A percentile compares a stretch with the other conserved stretches of the same genome.
phyloP scores from a whole-genome alignment of 1,140 invertebrate species.

The Phthorimaea operculella region DNA sequence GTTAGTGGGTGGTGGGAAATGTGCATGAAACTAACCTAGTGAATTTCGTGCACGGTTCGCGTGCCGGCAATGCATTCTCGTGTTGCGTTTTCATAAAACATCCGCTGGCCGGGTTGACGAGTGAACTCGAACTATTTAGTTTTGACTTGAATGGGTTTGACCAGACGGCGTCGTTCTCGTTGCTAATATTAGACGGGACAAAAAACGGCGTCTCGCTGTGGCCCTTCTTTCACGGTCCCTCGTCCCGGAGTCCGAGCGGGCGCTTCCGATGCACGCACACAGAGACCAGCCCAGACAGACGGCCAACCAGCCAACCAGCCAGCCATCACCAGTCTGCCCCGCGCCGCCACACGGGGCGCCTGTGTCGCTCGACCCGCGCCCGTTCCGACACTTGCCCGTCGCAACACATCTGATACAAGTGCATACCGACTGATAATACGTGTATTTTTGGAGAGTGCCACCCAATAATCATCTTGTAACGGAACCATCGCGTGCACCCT shows the following conservation, averaged over 20 bases:
- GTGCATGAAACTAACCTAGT: constrained; percentile 2
- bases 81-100: constrained; percentile 1
- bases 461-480: constrained; percentile 36
- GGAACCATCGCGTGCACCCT: constrained; percentile 36
- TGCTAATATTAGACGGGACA: constrained; percentile 60
- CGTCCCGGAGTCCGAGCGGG: constrained; percentile 28
- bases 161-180: constrained; percentile 49
- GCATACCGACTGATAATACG: constrained; percentile 34
- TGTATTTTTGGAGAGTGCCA: constrained; percentile 43
- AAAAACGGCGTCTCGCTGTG: constrained; percentile 51
- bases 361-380: constrained; percentile 19
- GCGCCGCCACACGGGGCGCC: constrained; percentile 32
- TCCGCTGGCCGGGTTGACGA: not conserved
- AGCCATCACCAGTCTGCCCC: constrained; percentile 37
- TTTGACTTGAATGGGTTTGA: constrained; percentile 29
- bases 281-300: not conserved
- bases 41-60: not conserved
- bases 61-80: not conserved
- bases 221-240: constrained; percentile 57
- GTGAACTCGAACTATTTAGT: not conserved
- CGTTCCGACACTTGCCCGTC: constrained; percentile 32
- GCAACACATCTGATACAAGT: constrained; percentile 40
- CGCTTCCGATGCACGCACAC: constrained; percentile 27
- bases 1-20: not conserved
- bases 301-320: constrained; percentile 11